phyloP scores from a whole-genome alignment of 2,797 vertebrate genomes.

The Chrysocyon brachyurus region DNA sequence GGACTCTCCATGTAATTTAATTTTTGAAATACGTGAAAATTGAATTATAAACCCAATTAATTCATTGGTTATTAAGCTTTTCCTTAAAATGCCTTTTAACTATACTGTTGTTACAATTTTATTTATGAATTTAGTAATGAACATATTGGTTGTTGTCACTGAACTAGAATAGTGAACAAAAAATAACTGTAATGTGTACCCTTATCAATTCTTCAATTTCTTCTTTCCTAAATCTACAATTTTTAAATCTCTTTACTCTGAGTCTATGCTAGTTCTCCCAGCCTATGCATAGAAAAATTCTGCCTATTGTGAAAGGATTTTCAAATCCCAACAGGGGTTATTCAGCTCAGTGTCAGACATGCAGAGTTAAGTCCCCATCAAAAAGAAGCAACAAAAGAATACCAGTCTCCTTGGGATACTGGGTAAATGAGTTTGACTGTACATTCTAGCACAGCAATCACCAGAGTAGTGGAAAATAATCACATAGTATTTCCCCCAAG shows the following conservation, averaged over 20 bases:
- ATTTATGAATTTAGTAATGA: conserved; percentile 15
- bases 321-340: conserved; percentile 54
- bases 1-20: neutral
- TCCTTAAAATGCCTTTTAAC: neutral
- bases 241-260: conserved; percentile 7
- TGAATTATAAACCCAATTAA: neutral
- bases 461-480: conserved; percentile 51
- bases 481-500: conserved; percentile 20
- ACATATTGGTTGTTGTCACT: neutral
- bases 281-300: conserved; percentile 22
- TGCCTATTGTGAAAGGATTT: conserved; percentile 70
- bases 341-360: conserved; percentile 58
- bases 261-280: neutral
- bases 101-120: neutral
- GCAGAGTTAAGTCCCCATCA: conserved; percentile 50
- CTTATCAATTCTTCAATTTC: conserved; percentile 34
- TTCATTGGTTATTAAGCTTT: neutral
- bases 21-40: conserved; percentile 1
- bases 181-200: neutral
- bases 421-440: conserved; percentile 61
- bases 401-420: neutral
- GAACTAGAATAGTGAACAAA: neutral
- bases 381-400: conserved; percentile 59
- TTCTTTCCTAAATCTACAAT: conserved; percentile 37
- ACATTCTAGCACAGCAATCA: neutral